Evolutionary conservation across 2,113 vertebrate genomes (phyloP).

Genomic region (Plestiodon gilberti): DNA sequence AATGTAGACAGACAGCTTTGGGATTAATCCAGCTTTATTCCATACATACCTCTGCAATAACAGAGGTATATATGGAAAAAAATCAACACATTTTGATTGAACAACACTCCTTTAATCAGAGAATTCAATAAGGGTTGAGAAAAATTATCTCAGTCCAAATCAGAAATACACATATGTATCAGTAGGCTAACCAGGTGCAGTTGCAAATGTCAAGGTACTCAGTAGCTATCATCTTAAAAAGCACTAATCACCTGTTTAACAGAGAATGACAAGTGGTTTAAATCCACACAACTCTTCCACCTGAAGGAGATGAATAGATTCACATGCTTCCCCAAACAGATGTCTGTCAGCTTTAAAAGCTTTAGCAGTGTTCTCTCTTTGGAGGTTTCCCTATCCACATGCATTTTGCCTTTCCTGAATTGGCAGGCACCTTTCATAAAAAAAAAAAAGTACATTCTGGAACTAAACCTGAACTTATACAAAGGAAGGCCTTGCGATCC

Average conservation of each 20-base stretch:
- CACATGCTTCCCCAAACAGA: not conserved
- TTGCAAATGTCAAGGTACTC: too few relatives aligned
- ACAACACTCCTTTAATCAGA: not conserved
- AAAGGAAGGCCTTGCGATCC: not conserved
- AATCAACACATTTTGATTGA: not conserved
- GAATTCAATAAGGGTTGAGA: not conserved
- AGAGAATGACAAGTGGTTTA: too few relatives aligned
- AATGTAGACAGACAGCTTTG: not conserved
- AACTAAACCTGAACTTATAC: not conserved
- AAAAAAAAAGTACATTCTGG: not conserved
- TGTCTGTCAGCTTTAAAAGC: not conserved
- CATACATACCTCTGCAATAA: too few relatives aligned
- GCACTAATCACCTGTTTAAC: not conserved
- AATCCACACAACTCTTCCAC: not conserved
- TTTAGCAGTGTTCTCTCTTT: too few relatives aligned
- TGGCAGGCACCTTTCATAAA: not conserved
- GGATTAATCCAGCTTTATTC: not conserved
- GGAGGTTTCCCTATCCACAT: too few relatives aligned
- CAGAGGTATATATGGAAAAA: not conserved
- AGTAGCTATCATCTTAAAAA: not conserved
- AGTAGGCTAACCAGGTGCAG: not conserved
- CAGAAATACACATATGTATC: not conserved
- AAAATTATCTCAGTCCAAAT: not conserved
- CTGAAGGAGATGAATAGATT: not conserved
- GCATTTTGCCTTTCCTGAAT: not conserved